Conservation (phyloP, 2,113 vertebrate species). For the Grus americana region DNA sequence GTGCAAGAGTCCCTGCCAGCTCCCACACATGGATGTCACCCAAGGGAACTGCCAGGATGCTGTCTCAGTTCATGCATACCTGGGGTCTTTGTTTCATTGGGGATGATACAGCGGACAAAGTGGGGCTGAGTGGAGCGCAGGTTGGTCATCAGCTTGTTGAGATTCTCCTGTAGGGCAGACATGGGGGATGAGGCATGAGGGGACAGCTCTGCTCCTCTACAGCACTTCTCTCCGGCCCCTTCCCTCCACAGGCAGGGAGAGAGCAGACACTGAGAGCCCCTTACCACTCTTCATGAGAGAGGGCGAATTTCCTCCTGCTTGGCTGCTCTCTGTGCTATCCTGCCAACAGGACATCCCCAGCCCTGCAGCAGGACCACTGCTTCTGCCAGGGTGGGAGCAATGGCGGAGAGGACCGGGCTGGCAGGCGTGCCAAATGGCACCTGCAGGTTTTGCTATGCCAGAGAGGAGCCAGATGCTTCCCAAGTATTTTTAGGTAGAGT, state of each 20-base stretch:
- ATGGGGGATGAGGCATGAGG: not conserved
- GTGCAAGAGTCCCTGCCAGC: not conserved
- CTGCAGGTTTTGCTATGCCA: not conserved
- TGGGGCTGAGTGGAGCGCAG: constrained; percentile 92
- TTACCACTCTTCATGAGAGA: not conserved
- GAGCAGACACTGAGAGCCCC: not conserved
- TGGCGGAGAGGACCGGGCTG: not conserved
- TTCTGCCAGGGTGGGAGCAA: not conserved
- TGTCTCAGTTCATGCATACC: constrained; percentile 65
- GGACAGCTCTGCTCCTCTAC: not conserved
- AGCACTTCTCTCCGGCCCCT: not conserved
- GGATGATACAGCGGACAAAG: constrained; percentile 94
- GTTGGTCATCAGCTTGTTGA: constrained; percentile 96
- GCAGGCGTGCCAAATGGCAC: not conserved
- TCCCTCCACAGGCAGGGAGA: not conserved
- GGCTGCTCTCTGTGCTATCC: not conserved
- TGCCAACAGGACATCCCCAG: not conserved
- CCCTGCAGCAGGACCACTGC: not conserved
- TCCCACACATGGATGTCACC: not conserved
- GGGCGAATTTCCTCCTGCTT: not conserved
- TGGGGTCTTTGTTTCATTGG: constrained; percentile 94
- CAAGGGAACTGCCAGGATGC: not conserved
- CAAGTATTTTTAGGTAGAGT: not conserved
- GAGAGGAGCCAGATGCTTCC: not conserved
- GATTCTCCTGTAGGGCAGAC: constrained; percentile 84